Percentiles rank a stretch among this genome's conserved stretches.
Evolutionary conservation across 2,888 invertebrate species (phyloP).

Genomic region (Cylindroiulus punctatus): DNA sequence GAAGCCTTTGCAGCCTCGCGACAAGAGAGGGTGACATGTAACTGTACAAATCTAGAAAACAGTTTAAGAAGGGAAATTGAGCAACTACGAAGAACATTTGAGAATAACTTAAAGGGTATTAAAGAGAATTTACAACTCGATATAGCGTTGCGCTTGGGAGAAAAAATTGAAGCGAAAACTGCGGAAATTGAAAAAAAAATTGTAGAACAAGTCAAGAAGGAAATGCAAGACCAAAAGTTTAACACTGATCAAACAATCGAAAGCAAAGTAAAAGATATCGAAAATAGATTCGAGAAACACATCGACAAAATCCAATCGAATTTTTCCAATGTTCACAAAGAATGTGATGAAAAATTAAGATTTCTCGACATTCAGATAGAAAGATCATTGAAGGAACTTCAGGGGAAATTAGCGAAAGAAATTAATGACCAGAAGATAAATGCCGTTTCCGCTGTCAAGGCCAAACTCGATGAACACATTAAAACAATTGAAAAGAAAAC

Average conservation of each 20-base stretch:
- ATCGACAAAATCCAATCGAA: neutral
- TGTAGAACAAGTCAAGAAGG: too few species aligned
- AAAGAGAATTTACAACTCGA: too few species aligned
- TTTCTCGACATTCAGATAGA: neutral
- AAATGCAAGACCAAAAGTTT: too few species aligned
- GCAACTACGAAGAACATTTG: too few species aligned
- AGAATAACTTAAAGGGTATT: too few species aligned
- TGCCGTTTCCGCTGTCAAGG: neutral
- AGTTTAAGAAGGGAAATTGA: too few species aligned
- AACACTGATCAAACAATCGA: too few species aligned
- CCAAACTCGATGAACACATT: neutral
- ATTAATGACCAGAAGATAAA: neutral
- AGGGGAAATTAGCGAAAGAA: neutral
- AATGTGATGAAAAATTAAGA: neutral
- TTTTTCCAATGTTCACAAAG: neutral
- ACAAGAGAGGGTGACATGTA: too few species aligned
- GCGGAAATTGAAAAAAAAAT: neutral
- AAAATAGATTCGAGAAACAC: neutral
- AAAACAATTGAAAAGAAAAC: neutral
- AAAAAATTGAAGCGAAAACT: too few species aligned
- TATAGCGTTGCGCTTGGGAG: too few species aligned
- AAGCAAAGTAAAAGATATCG: neutral
- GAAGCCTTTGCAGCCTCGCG: too few species aligned
- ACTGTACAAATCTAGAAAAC: too few species aligned
- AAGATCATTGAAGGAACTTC: neutral